Evolutionary conservation across 1,140 invertebrate species (phyloP), one percentile per base, ranked within the genome.

Genomic region (Sesamia nonagrioides): DNA sequence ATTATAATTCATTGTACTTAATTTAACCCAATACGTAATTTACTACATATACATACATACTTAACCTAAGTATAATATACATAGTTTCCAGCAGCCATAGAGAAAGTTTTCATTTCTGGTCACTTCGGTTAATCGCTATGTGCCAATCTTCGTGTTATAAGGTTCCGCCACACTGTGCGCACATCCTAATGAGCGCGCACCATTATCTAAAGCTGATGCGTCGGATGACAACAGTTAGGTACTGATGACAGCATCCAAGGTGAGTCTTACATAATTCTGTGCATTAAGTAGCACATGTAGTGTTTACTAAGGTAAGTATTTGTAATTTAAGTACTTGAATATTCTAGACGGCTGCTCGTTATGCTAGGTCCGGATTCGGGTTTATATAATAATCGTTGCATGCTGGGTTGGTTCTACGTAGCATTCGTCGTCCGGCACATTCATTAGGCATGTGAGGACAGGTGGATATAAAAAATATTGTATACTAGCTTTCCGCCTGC

Each of bases 341-440:
- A 13, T 50, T 50, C 54, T 58, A 58, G 54, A 56, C 54, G 21
- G 11, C 17, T 8, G 54, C 17, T 27, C 27, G 21, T 9, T 13
- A 58, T 27, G 21, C 21, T 27, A 27, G 21, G 4, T n/a, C 13
- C 45, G 45, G 21, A 33, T 27, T 58, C 54, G 27, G 21, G 21
- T 58, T 58, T 58, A 58, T 9, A 58, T 58, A 13, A 33, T 27
- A 58, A 58, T 58, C 21, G 54, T 13, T 33, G 21, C 15, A 58
- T 33, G 54, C 21, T 58, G 13, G 9, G 54, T 6, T 58, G 54
- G 1, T 1, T 58, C 11, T 54, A 27, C 45, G 1, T 50, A 13
- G 45, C 45, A 50, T 1, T 4, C 45, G 15, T 45, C 0, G 11
- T 9, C 11, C 0, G 42, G 9, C 8, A 11, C 42, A 45, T 45